Conservation (phyloP, 2,888 invertebrate species). For the Brenthis daphne region DNA sequence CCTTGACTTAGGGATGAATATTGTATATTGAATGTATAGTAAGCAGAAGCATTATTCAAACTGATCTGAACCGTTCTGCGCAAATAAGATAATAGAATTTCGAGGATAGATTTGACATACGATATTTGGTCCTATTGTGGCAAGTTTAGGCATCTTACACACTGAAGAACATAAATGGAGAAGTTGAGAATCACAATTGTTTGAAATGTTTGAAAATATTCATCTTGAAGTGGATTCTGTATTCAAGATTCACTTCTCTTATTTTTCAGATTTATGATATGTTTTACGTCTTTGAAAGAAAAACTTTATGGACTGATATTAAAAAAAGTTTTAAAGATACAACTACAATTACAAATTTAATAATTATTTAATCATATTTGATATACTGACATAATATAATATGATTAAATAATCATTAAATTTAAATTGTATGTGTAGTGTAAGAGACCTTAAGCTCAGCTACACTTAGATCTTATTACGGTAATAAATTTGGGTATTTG, state of each 20-base stretch:
- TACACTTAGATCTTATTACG: conserved; percentile 26
- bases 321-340: no score
- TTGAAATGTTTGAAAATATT: conserved; percentile 27
- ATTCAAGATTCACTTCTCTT: background rate
- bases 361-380: no score
- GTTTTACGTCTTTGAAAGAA: background rate
- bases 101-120: conserved; percentile 45
- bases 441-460: conserved; percentile 7
- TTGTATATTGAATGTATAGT: conserved; percentile 22
- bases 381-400: no score
- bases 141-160: conserved; percentile 29
- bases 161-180: conserved; percentile 29
- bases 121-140: conserved; percentile 40
- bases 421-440: background rate
- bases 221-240: conserved; percentile 1
- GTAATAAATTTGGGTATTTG: conserved; percentile 26
- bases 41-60: conserved; percentile 49
- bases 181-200: conserved; percentile 22
- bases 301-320: no score
- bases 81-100: conserved; percentile 64
- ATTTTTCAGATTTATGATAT: background rate
- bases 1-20: conserved; percentile 25
- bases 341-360: no score
- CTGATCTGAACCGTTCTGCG: conserved; percentile 47
- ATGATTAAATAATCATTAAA: background rate